Evolutionary conservation across 2,113 vertebrate genomes (phyloP).

Genomic region (Dunckerocampus dactyliophorus): DNA sequence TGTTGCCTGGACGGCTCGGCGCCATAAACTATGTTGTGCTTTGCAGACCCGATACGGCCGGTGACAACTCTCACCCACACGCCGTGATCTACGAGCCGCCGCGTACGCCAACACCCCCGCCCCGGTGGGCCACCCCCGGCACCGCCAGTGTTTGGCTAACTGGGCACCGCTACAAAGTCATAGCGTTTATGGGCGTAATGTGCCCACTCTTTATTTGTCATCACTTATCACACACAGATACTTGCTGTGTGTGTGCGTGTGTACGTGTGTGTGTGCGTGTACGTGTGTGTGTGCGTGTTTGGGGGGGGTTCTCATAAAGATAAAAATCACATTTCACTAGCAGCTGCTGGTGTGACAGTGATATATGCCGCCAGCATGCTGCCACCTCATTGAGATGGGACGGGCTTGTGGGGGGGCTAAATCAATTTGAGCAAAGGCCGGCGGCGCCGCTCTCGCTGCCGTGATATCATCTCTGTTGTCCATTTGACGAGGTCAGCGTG

Average conservation of each 20-base stretch:
- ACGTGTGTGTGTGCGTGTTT: background rate
- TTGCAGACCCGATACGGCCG: slow-evolving; percentile 44
- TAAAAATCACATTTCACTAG: slow-evolving; percentile 72
- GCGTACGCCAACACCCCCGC: slow-evolving; percentile 23
- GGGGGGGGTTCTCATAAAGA: slow-evolving; percentile 57
- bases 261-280: no score
- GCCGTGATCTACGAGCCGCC: slow-evolving; percentile 59
- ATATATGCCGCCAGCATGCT: slow-evolving; percentile 61
- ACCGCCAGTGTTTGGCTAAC: slow-evolving; percentile 33
- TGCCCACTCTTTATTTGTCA: slow-evolving; percentile 43
- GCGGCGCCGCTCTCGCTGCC: slow-evolving; percentile 52
- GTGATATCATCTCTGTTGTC: slow-evolving; percentile 69
- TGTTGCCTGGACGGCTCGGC: slow-evolving; percentile 57
- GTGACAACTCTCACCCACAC: slow-evolving; percentile 65
- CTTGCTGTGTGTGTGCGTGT: slow-evolving; percentile 25
- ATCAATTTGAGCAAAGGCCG: slow-evolving; percentile 71
- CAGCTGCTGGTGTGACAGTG: slow-evolving; percentile 68
- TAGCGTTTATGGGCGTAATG: slow-evolving; percentile 11
- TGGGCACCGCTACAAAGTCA: slow-evolving; percentile 34
- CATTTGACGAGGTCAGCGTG: slow-evolving; percentile 65
- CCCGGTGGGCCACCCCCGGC: slow-evolving; percentile 26
- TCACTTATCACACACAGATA: slow-evolving; percentile 56
- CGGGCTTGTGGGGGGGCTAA: slow-evolving; percentile 66
- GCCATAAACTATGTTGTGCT: slow-evolving; percentile 59
- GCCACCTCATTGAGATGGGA: slow-evolving; percentile 62